These are phyloP conservation scores for Macquaria australasica DNA, from an alignment of 2,113 vertebrate genomes.

Conservation along the genomic window DNA sequence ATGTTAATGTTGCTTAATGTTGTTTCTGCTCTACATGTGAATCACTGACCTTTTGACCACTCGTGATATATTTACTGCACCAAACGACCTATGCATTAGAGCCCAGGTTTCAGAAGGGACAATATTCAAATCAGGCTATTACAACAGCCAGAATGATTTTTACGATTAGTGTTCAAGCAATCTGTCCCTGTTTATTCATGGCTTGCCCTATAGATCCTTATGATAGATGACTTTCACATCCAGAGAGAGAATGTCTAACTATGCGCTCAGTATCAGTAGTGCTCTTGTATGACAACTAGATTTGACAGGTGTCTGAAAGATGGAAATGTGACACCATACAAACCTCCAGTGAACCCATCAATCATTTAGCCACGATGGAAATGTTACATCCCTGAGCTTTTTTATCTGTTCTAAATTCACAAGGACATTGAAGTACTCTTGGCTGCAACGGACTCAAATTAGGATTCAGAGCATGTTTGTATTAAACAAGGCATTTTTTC, in stretches of 20 bases:
- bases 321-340: constrained; percentile 78
- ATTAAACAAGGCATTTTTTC: constrained; percentile 30
- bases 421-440: constrained; percentile 62
- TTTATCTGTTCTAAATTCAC: constrained; percentile 59
- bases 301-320: constrained; percentile 80
- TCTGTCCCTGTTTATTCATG: constrained; percentile 62
- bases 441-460: constrained; percentile 46
- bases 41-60: constrained; percentile 37
- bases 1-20: constrained; percentile 7
- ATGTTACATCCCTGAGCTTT: constrained; percentile 65
- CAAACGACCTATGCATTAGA: constrained; percentile 3
- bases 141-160: constrained; percentile 21
- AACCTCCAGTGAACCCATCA: constrained; percentile 78
- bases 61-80: constrained; percentile 24
- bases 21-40: constrained; percentile 18
- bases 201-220: constrained; percentile 49
- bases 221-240: constrained; percentile 56
- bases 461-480: constrained; percentile 46
- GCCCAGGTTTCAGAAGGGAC: not conserved
- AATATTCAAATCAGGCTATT: constrained; percentile 51
- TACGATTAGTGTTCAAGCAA: constrained; percentile 53
- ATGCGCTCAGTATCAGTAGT: constrained; percentile 59
- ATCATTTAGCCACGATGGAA: constrained; percentile 77
- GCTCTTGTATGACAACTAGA: constrained; percentile 72
- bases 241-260: constrained; percentile 55